Evolutionary conservation across 2,113 vertebrate species (phyloP).

Genomic region (Pteruthius melanotis): DNA sequence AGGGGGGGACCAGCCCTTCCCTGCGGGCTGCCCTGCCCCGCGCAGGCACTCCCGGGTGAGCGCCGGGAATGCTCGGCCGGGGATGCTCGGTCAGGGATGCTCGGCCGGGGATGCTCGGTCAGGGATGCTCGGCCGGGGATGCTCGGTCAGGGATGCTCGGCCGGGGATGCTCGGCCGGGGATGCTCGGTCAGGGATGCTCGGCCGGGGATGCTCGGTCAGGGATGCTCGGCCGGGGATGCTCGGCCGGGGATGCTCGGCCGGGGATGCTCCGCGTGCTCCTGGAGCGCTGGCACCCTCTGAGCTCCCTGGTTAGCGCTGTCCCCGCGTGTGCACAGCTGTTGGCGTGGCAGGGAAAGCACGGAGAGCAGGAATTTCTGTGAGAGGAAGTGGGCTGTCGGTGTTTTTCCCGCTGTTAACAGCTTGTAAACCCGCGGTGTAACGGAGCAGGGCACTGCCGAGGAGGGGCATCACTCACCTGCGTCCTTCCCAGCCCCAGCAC

Average conservation of each 20-base stretch:
- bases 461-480: background rate
- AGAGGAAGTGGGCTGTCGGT: fast-evolving
- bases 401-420: fast-evolving
- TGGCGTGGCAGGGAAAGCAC: fast-evolving
- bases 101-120: too few relatives aligned
- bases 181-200: too few relatives aligned
- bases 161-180: too few relatives aligned
- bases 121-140: too few relatives aligned
- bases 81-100: background rate
- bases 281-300: background rate
- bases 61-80: background rate
- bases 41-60: background rate
- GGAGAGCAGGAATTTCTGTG: background rate
- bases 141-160: too few relatives aligned
- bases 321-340: fast-evolving
- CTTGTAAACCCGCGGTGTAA: fast-evolving
- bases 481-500: background rate
- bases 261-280: too few relatives aligned
- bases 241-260: too few relatives aligned
- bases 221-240: background rate
- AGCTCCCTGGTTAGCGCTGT: background rate
- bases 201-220: background rate
- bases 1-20: background rate
- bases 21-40: background rate
- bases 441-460: fast-evolving